Conservation (phyloP, 2,888 invertebrate species). For the Elgonia sp. region DNA sequence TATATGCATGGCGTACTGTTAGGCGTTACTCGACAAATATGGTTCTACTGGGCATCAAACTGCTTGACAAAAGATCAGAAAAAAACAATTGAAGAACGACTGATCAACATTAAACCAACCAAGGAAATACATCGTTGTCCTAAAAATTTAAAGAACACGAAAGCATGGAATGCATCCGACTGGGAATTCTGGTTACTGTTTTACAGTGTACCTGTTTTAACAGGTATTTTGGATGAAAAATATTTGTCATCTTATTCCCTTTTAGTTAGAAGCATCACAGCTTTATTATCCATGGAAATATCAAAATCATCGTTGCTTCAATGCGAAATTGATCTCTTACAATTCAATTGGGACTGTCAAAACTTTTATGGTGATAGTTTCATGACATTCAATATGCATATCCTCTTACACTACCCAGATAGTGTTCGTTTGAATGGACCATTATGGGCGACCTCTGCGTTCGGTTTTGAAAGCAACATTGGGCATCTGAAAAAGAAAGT, state of each 20-base stretch:
- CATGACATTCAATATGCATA: background rate
- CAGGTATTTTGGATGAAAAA: background rate
- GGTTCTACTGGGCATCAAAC: background rate
- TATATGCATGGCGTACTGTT: background rate
- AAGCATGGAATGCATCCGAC: background rate
- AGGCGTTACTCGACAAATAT: background rate
- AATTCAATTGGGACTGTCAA: background rate
- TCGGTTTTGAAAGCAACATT: background rate
- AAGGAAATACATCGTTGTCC: background rate
- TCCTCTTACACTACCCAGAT: background rate
- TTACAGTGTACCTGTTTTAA: background rate
- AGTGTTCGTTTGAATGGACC: background rate
- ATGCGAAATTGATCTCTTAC: background rate
- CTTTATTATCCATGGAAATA: background rate
- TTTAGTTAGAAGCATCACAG: background rate
- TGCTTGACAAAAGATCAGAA: background rate
- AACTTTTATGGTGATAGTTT: background rate
- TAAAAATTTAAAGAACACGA: background rate
- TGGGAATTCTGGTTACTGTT: background rate
- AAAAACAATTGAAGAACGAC: background rate
- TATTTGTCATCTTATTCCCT: background rate
- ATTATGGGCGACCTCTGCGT: background rate
- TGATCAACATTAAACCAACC: background rate
- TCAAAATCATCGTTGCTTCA: background rate
- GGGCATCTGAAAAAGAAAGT: background rate